A percentile compares a stretch with the other conserved stretches of the same genome.
Conservation (phyloP, 2,797 vertebrate species). For the Danio choprae region DNA sequence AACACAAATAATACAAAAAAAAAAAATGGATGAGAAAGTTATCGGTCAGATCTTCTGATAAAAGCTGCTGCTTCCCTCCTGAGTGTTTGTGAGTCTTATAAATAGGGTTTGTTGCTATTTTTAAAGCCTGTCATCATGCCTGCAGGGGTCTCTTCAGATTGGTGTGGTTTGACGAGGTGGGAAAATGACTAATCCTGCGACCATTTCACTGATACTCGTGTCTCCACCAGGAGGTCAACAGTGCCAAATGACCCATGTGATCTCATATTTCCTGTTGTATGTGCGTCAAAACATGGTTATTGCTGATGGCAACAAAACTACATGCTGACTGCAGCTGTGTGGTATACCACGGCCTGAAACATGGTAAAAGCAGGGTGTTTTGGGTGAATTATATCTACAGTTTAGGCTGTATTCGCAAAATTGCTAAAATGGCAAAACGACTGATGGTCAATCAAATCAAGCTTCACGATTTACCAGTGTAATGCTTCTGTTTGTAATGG, state of each 20-base stretch:
- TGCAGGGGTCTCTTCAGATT: conserved; percentile 55
- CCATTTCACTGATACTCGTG: conserved; percentile 39
- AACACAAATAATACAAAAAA: conserved; percentile 6
- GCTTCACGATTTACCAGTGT: too few relatives aligned
- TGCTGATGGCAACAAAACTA: conserved; percentile 31
- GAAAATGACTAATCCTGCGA: conserved; percentile 48
- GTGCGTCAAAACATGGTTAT: conserved; percentile 22
- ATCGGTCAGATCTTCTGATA: conserved; percentile 14
- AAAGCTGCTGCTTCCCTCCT: conserved; percentile 24
- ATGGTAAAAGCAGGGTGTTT: background rate
- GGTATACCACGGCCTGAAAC: background rate
- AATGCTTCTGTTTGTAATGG: too few relatives aligned
- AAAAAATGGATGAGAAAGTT: conserved; percentile 2
- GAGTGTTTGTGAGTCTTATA: conserved; percentile 53
- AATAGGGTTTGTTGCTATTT: conserved; percentile 65
- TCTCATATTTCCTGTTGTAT: conserved; percentile 40
- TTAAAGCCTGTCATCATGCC: conserved; percentile 55
- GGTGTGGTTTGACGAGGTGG: conserved; percentile 53
- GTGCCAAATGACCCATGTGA: background rate
- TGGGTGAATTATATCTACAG: too few relatives aligned
- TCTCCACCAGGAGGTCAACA: conserved; percentile 16
- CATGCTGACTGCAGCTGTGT: background rate
- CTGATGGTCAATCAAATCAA: too few relatives aligned
- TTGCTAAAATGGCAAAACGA: too few relatives aligned
- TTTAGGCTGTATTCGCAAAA: too few relatives aligned